Evolutionary conservation across 2,797 vertebrate species (phyloP), one percentile per base, ranked within the genome.

Genomic region (Yasuhikotakia modesta): DNA sequence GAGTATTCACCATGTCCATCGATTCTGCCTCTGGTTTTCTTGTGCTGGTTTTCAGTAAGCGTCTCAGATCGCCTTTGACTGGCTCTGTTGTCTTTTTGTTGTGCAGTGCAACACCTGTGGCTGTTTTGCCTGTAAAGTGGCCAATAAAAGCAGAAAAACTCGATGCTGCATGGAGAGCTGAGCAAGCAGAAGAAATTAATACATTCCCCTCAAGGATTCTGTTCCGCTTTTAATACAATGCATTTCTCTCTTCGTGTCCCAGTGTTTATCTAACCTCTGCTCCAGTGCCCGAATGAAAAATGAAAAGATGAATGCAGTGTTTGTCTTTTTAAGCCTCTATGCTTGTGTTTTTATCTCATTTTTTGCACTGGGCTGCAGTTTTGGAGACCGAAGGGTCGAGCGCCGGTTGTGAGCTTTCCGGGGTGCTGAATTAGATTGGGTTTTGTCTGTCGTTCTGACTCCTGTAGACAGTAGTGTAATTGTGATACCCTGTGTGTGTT

Each of bases 241-340:
- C 50, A 30, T 75, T 27, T 75, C 63, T 67, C 35, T 75, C 50
- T 57, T 55, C 50, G 43, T 35, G 45, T 75, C 50, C 35, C 63
- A 30, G 35, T 75, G 73, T 75, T 67, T 67, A 39, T 67, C 73
- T 67, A 75, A 75, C 73, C 73, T 67, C 63, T 67, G 50, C 63
- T 45, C 43, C 17, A 19, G 11, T 30, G 48, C 50, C 50, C 5
- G 5, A 67, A 75, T 35, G n/a, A 75, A 10, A 75, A 65, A 57
- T 75, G 16, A 75, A 66, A 67, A 57, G 53, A 57, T 3, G 16
- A 67, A 45, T 67, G 35, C 1, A 1, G 11, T 57, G 19, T 67
- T 75, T 57, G 50, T 45, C 32, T 46, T 72, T 19, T 35, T 66
- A 30, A 35, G 71, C 24, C 45, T 73, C 12, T 35, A 48, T 27